phyloP scores from a whole-genome alignment of 2,113 vertebrate genomes.

The Hypocryptadius cinnamomeus region DNA sequence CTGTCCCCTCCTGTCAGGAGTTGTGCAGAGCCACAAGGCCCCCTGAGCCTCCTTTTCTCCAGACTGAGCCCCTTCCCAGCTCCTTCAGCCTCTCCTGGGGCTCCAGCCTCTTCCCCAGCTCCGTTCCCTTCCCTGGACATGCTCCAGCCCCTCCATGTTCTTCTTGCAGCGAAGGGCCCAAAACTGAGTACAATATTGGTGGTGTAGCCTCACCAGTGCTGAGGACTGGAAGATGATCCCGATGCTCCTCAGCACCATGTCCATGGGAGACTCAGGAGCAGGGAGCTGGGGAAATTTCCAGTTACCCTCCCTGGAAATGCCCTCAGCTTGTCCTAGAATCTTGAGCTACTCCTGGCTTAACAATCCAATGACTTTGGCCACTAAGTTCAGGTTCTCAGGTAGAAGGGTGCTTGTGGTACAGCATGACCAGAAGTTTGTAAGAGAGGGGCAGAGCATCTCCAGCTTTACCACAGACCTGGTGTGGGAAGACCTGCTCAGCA shows the following conservation, averaged over 20 bases:
- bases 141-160: not conserved
- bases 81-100: not conserved
- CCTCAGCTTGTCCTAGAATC: not conserved
- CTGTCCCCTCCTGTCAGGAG: not conserved
- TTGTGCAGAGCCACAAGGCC: not conserved
- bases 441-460: not conserved
- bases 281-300: not conserved
- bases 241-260: not conserved
- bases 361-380: not conserved
- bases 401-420: not conserved
- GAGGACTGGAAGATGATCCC: not conserved
- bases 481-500: not conserved
- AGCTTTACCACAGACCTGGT: not conserved
- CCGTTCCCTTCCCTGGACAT: fast-evolving
- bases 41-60: not conserved
- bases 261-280: not conserved
- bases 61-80: not conserved
- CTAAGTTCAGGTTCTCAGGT: not conserved
- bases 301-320: not conserved
- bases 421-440: not conserved
- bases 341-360: not conserved
- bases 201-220: not conserved
- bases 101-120: not conserved
- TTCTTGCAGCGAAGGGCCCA: not conserved
- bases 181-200: not conserved